Evolutionary conservation across 2,888 invertebrate species (phyloP).

Genomic region (Megalurothrips usitatus): DNA sequence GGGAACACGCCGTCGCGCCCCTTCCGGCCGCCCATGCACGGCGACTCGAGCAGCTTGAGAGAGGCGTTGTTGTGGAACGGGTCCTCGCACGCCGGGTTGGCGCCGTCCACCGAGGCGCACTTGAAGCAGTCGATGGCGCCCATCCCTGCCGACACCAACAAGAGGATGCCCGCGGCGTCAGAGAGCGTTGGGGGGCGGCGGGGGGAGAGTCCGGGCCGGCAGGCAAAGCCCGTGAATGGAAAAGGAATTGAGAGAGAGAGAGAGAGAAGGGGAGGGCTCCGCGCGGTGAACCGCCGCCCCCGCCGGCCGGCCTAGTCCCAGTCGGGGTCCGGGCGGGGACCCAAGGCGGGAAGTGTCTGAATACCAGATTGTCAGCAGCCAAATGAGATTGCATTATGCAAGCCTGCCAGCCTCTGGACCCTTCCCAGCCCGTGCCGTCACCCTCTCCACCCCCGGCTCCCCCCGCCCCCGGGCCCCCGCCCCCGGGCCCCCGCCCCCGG

Average conservation of each 20-base stretch:
- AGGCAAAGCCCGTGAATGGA: not conserved
- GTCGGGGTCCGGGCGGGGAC: not conserved
- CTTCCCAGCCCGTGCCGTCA: not conserved
- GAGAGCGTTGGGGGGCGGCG: not conserved
- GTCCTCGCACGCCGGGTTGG: constrained; percentile 87
- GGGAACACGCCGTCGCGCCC: constrained; percentile 90
- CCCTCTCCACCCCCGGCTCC: no score
- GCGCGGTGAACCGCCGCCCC: not conserved
- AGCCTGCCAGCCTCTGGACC: not conserved
- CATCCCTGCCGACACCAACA: not conserved
- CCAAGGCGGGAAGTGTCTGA: constrained; percentile 18
- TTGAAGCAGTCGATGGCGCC: constrained; percentile 89
- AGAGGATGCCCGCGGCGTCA: not conserved
- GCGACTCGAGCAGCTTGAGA: constrained; percentile 74
- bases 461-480: no score
- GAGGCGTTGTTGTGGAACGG: constrained; percentile 92
- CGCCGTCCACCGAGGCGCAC: constrained; percentile 86
- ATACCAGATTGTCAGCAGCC: constrained; percentile 19
- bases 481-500: no score
- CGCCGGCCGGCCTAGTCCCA: no score
- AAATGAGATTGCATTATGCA: constrained; percentile 25
- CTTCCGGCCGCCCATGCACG: constrained; percentile 92
- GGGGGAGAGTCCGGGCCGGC: not conserved
- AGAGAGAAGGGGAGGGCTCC: not conserved
- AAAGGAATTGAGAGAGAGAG: not conserved